Conservation (phyloP, 2,113 vertebrate species). For the Brachypteracias leptosomus region DNA sequence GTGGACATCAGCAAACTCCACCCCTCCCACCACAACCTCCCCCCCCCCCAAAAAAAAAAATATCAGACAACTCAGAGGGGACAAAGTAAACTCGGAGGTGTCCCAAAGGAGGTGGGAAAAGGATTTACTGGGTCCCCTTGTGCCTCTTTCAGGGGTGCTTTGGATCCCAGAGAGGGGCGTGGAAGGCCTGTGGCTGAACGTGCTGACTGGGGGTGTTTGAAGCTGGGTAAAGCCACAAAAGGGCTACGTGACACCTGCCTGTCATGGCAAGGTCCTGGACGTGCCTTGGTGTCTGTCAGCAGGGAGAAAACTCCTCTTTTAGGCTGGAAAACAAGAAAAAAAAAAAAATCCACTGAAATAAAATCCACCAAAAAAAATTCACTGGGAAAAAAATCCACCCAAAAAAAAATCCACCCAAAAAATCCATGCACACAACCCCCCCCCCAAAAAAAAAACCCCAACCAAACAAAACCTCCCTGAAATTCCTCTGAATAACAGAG, state of each 20-base stretch:
- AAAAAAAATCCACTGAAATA: neutral
- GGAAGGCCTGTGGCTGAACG: neutral
- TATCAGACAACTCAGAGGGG: neutral
- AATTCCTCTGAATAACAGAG: neutral
- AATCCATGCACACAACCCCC: neutral
- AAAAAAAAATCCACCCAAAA: neutral
- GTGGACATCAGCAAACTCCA: neutral
- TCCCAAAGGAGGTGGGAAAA: neutral
- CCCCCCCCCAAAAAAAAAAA: neutral
- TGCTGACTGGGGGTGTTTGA: neutral
- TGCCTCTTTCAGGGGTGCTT: neutral
- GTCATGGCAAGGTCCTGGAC: neutral
- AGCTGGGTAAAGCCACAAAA: neutral
- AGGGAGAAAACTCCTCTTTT: neutral
- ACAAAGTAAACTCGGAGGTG: neutral
- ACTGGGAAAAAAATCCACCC: too few relatives aligned
- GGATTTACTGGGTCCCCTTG: neutral
- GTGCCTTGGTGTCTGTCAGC: neutral
- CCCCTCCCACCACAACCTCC: rapidly evolving
- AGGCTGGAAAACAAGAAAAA: neutral
- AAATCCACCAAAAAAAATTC: neutral
- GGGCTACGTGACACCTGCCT: neutral
- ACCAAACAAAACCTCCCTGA: neutral
- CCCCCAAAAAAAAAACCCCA: too few relatives aligned
- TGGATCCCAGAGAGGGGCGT: rapidly evolving